Evolutionary conservation across 2,113 vertebrate species (phyloP), one percentile per base, ranked within the genome.

Genomic region (Deroptyus accipitrinus): DNA sequence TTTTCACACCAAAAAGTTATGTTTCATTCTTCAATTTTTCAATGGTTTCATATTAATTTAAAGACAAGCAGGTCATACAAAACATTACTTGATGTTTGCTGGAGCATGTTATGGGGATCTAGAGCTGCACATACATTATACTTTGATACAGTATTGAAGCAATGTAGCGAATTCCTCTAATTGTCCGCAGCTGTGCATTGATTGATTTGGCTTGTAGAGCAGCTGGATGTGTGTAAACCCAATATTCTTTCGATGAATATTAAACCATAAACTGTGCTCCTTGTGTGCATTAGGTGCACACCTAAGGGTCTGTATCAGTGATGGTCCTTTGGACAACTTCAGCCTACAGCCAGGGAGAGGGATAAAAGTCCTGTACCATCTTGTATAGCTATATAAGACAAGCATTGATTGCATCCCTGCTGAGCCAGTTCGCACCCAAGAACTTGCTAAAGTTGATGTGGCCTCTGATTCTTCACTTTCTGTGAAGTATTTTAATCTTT

Each of bases 181-280:
- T n/a, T 61, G 8, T 42, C 14, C 17, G 9, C 67, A 39, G 25
- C 33, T 51, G 52, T 30, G 5, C 0, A 0, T 28, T 76, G 68
- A 18, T 62, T 59, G 33, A 28, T 76, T 75, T 83, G 37, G 10
- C 13, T 75, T 76, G 17, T 42, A 46, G 66, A 83, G 15, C 30
- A 41, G 35, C 13, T 37, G 17, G 30, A 57, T 79, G 9, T 57
- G 10, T 41, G 41, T 11, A 82, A 78, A 78, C 6, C 25, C 42
- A 46, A 13, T 27, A 33, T 20, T 33, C 11, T 54, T 79, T 57
- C 33, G 30, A 70, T 49, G 15, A 78, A 31, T 77, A 48, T 80
- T 63, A 70, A 88, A 67, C 6, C 25, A 35, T 37, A 86, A 81
- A 55, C 35, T 63, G n/a, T 80, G 33, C 5, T 83, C 12, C 41